Evolutionary conservation across 2,888 invertebrate species (phyloP).

Genomic region (Erpobdella octoculata): DNA sequence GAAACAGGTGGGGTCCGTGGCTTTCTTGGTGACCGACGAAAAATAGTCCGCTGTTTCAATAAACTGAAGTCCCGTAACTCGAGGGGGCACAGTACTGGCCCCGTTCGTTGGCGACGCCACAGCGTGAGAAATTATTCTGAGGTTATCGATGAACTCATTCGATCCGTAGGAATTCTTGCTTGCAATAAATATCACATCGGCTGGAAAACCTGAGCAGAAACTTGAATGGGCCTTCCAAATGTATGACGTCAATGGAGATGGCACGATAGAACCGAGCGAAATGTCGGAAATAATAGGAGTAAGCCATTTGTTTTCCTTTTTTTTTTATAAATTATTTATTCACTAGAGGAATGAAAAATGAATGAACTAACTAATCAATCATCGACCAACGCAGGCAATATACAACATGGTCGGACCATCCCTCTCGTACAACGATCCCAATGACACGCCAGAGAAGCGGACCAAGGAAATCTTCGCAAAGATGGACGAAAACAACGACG

Average conservation of each 20-base stretch:
- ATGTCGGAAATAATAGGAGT: conserved; percentile 52
- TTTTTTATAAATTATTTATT: background rate
- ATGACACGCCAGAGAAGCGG: conserved; percentile 80
- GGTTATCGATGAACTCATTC: too few species aligned
- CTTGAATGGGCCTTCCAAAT: conserved; percentile 52
- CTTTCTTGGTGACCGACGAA: too few species aligned
- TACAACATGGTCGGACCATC: conserved; percentile 94
- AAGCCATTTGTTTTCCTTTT: background rate
- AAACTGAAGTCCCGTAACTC: too few species aligned
- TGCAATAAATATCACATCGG: conserved; percentile 53
- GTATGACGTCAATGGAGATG: conserved; percentile 53
- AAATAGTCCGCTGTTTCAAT: too few species aligned
- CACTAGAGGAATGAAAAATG: background rate
- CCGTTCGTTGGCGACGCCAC: too few species aligned
- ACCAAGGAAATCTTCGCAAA: conserved; percentile 98
- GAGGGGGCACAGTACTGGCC: too few species aligned
- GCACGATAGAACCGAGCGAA: conserved; percentile 51
- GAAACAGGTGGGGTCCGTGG: too few species aligned
- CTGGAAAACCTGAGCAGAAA: conserved; percentile 51
- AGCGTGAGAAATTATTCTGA: too few species aligned
- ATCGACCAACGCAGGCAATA: conserved; percentile 70
- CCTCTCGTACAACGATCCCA: conserved; percentile 57
- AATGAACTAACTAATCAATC: background rate
- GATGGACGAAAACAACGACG: conserved; percentile 99
- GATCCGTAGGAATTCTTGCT: conserved; percentile 48